A percentile compares a stretch with the other conserved stretches of the same genome.
These are phyloP conservation scores for Oligia strigilis DNA, from an alignment of 2,888 invertebrate species.

Conservation along the genomic window DNA sequence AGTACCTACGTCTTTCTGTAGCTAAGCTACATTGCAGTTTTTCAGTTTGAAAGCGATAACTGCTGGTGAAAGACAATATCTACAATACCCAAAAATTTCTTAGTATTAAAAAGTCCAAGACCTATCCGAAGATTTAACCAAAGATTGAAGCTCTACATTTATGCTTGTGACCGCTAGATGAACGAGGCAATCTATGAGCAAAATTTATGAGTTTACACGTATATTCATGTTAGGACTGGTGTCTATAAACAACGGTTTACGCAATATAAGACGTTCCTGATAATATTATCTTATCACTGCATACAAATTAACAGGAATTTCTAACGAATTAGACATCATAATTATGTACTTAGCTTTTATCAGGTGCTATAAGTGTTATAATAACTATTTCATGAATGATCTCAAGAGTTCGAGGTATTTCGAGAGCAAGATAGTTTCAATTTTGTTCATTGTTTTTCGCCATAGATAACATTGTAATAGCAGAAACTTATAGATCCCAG, in stretches of 20 bases:
- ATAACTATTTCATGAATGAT: constrained; percentile 38
- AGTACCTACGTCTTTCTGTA: too few species aligned
- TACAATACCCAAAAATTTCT: accelerated
- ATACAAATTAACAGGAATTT: constrained; percentile 39
- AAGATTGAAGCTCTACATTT: background rate
- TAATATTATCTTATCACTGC: constrained; percentile 32
- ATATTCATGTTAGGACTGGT: background rate
- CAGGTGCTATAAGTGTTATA: constrained; percentile 6
- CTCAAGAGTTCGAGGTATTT: constrained; percentile 19
- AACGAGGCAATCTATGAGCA: background rate
- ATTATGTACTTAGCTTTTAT: constrained; percentile 1
- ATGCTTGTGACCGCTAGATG: background rate
- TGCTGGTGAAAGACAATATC: background rate
- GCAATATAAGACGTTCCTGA: constrained; percentile 18
- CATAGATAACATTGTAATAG: background rate
- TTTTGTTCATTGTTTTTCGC: background rate
- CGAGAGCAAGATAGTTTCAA: background rate
- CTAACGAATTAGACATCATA: constrained; percentile 21
- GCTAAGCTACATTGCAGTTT: too few species aligned
- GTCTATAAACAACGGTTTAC: background rate
- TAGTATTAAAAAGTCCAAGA: background rate
- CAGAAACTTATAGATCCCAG: background rate
- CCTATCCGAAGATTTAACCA: background rate
- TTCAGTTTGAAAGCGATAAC: too few species aligned
- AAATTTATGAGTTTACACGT: background rate